Evolutionary conservation across 2,888 invertebrate species (phyloP).

Genomic region (Halictus quadricinctus): DNA sequence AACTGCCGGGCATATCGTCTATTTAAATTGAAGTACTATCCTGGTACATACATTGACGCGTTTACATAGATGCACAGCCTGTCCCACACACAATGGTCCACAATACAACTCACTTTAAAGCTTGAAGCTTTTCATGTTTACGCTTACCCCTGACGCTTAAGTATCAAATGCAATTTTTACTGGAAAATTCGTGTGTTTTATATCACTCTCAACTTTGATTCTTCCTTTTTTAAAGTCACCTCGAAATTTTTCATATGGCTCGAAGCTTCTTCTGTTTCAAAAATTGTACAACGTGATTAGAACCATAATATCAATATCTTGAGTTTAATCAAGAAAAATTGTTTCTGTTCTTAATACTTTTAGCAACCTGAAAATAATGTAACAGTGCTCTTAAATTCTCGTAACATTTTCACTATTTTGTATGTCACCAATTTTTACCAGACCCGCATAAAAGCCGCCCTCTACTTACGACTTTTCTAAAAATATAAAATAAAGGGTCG

Average conservation of each 20-base stretch:
- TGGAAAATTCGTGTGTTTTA: not conserved
- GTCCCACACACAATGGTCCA: not conserved
- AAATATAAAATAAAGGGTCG: not conserved
- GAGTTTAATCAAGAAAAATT: not conserved
- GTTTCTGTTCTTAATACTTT: not conserved
- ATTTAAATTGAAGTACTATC: not conserved
- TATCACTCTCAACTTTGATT: not conserved
- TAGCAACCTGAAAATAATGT: not conserved
- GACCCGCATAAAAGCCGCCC: too few species aligned
- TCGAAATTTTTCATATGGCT: too few species aligned
- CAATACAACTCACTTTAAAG: not conserved
- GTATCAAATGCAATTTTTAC: not conserved
- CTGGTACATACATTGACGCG: not conserved
- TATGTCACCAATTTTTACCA: not conserved
- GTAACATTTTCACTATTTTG: not conserved
- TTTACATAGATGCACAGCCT: not conserved
- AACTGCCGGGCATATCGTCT: slow-evolving; percentile 33
- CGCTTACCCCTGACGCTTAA: not conserved
- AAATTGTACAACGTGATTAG: too few species aligned
- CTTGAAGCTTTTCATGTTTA: not conserved
- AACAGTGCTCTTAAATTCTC: not conserved
- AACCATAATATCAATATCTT: too few species aligned
- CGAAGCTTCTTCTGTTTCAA: too few species aligned
- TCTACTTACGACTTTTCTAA: not conserved
- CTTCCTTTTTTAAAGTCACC: not conserved